A percentile compares a stretch with the other conserved stretches of the same genome.
phyloP scores from a whole-genome alignment of 2,113 vertebrate species.

The Solenodon paradoxus region DNA sequence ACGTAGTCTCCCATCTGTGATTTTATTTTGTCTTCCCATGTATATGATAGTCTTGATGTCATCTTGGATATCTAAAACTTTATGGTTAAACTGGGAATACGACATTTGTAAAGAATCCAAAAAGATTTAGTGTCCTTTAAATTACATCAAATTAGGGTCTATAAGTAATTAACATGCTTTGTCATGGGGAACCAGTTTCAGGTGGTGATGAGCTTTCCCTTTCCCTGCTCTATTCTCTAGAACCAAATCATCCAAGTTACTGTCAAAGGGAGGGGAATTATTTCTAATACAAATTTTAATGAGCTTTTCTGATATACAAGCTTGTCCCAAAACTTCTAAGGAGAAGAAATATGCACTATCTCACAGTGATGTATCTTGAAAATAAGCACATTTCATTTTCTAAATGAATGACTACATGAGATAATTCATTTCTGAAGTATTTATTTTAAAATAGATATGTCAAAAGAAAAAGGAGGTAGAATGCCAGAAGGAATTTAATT shows the following conservation, averaged over 20 bases:
- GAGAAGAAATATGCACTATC: not conserved
- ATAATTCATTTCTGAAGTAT: not conserved
- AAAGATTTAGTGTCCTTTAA: no score
- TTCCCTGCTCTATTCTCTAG: not conserved
- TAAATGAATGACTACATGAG: not conserved
- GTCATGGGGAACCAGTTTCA: no score
- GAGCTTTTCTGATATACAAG: not conserved
- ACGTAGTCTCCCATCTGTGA: not conserved
- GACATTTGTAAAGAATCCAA: no score
- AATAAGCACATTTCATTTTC: no score
- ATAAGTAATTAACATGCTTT: no score
- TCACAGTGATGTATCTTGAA: not conserved
- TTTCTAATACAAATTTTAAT: not conserved
- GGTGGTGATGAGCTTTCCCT: not conserved
- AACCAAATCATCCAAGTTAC: no score
- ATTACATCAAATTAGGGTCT: no score
- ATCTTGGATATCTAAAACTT: no score
- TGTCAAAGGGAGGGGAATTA: no score
- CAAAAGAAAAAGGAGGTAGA: not conserved
- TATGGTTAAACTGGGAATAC: no score
- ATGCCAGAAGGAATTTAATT: not conserved
- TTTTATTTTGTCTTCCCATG: no score
- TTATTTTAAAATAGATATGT: not conserved
- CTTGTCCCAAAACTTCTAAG: not conserved
- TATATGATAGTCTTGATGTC: no score